These are phyloP conservation scores for Premnoplex brunnescens DNA, from an alignment of 2,797 vertebrate species.

Conservation along the genomic window DNA sequence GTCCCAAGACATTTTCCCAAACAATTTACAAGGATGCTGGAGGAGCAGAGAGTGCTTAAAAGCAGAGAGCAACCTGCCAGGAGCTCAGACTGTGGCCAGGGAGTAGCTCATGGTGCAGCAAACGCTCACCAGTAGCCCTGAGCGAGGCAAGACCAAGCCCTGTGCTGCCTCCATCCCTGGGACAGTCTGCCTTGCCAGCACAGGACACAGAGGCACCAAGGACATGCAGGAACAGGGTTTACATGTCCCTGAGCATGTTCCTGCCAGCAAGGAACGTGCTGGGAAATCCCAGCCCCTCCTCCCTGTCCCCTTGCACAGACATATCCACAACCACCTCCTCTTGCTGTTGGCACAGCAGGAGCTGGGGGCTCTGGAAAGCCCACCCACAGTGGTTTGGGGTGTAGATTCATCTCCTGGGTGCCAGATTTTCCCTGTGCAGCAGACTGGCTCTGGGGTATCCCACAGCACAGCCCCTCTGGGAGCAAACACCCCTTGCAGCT, in stretches of 20 bases:
- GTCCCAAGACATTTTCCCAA: neutral
- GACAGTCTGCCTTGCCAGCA: neutral
- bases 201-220: neutral
- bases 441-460: neutral
- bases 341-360: rapidly evolving
- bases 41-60: neutral
- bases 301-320: no score
- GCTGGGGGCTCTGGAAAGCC: neutral
- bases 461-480: neutral
- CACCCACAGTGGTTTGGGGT: neutral
- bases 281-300: neutral
- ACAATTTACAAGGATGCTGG: neutral
- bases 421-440: neutral
- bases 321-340: neutral
- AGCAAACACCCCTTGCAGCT: neutral
- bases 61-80: neutral
- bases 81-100: neutral
- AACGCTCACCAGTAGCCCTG: neutral
- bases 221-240: rapidly evolving
- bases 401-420: neutral
- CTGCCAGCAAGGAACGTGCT: neutral
- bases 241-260: rapidly evolving
- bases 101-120: neutral
- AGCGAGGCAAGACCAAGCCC: neutral
- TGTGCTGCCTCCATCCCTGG: neutral